Percentiles rank a stretch among this genome's conserved stretches.
Evolutionary conservation across 1,140 invertebrate species (phyloP).

Genomic region (Saccostrea echinata): DNA sequence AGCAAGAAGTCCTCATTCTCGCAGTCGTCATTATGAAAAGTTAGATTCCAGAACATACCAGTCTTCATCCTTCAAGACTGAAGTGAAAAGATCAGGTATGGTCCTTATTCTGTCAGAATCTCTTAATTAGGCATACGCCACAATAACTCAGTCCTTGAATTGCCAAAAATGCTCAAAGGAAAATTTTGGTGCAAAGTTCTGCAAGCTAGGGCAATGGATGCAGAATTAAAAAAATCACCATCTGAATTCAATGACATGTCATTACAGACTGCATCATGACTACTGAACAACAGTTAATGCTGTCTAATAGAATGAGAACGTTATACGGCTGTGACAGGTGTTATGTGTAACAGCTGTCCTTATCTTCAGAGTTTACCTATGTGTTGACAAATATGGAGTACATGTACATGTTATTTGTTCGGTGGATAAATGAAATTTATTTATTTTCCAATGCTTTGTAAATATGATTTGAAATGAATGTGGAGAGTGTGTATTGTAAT

Average conservation of each 20-base stretch:
- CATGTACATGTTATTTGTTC: not conserved
- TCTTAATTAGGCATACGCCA: not conserved
- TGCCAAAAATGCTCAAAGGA: not conserved
- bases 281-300: not conserved
- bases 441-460: not conserved
- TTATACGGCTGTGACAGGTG: not conserved
- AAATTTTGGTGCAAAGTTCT: not conserved
- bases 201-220: not conserved
- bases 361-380: conserved; percentile 13
- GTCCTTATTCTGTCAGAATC: not conserved
- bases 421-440: not conserved
- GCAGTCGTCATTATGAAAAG: conserved; percentile 17
- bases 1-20: conserved; percentile 18
- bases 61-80: conserved; percentile 21
- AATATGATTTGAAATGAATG: conserved; percentile 24
- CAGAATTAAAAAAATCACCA: not conserved
- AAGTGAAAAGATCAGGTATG: conserved; percentile 4
- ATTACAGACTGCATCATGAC: not conserved
- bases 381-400: not conserved
- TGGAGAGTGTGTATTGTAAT: conserved; percentile 13
- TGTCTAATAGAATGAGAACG: conserved; percentile 14
- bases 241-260: not conserved
- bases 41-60: conserved; percentile 4
- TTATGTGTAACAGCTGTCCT: conserved; percentile 30
- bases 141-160: not conserved